phyloP scores from a whole-genome alignment of 1,140 invertebrate genomes.

The Geopemphigus sp. region DNA sequence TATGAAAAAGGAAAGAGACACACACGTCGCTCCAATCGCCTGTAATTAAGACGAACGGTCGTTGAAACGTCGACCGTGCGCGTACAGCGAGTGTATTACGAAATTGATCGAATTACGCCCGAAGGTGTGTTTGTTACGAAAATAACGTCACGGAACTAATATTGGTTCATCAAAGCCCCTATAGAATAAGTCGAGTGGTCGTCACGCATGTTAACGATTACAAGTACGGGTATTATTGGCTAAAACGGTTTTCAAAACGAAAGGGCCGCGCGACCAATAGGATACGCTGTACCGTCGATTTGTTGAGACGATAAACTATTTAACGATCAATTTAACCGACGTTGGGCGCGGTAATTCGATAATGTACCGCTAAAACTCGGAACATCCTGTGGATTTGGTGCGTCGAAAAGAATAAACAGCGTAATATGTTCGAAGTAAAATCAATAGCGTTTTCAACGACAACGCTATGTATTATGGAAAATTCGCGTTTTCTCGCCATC shows the following conservation, averaged over 20 bases:
- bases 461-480: too few species aligned
- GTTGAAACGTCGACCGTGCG: neutral
- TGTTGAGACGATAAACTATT: too few species aligned
- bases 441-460: too few species aligned
- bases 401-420: too few species aligned
- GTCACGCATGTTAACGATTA: neutral
- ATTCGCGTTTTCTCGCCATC: too few species aligned
- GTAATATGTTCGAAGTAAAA: too few species aligned
- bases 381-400: too few species aligned
- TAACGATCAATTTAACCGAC: too few species aligned
- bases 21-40: neutral
- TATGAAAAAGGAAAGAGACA: neutral
- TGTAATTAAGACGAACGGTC: conserved; percentile 21
- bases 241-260: neutral
- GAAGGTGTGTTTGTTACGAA: conserved; percentile 12
- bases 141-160: neutral
- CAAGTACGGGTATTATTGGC: neutral
- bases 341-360: too few species aligned
- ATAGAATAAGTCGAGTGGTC: neutral
- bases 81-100: neutral
- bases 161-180: neutral
- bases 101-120: neutral
- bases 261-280: neutral
- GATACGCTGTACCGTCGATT: too few species aligned
- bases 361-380: too few species aligned